These are phyloP conservation scores for Donacobius atricapilla DNA, from an alignment of 2,113 vertebrate species.

Conservation along the genomic window DNA sequence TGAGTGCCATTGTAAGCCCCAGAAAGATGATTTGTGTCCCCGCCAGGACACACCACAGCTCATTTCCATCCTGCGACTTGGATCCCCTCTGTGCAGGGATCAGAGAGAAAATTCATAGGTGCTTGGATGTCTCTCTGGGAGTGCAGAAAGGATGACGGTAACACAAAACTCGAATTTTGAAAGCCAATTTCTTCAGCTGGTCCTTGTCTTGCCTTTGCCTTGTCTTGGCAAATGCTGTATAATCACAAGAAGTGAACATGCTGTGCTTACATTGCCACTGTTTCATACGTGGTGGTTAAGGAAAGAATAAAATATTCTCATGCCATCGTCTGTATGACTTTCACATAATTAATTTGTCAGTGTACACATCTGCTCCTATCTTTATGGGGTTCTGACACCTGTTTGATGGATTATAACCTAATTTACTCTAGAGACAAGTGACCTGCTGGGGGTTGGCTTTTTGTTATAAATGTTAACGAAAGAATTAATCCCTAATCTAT, in stretches of 20 bases:
- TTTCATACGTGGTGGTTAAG: neutral
- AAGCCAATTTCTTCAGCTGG: neutral
- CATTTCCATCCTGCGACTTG: neutral
- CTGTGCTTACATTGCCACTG: neutral
- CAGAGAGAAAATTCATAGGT: accelerated
- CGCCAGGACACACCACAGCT: neutral
- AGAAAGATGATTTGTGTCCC: neutral
- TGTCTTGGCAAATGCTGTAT: neutral
- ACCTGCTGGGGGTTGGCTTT: constrained; percentile 13
- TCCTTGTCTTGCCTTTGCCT: neutral
- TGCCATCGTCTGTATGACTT: neutral
- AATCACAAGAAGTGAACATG: neutral
- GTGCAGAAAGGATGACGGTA: neutral
- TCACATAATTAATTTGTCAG: constrained; percentile 2
- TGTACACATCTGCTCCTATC: neutral
- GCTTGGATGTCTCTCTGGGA: neutral
- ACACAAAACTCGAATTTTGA: neutral
- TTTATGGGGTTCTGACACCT: constrained; percentile 3
- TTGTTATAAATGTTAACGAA: constrained; percentile 49
- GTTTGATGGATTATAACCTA: constrained; percentile 40
- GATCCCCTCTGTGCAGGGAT: neutral
- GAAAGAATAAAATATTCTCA: neutral
- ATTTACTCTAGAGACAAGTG: constrained; percentile 39
- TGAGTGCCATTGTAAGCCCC: neutral
- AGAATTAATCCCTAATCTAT: constrained; percentile 52